These are phyloP conservation scores for Narcine bancroftii DNA, from an alignment of 2,113 vertebrate genomes.

Conservation along the genomic window DNA sequence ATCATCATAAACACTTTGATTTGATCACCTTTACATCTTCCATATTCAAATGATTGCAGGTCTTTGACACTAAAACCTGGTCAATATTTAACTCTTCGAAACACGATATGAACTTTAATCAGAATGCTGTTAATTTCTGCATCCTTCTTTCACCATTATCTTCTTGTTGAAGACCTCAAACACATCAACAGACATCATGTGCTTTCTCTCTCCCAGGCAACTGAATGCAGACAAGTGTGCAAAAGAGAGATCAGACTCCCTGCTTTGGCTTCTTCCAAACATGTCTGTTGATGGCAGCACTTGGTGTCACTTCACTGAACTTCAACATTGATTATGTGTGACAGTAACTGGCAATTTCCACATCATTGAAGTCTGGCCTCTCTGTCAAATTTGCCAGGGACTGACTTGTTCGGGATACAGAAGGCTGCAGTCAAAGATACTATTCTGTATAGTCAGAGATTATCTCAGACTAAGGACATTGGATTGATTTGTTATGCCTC, in stretches of 20 bases:
- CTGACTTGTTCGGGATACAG: not conserved
- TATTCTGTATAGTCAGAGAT: not conserved
- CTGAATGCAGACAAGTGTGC: not conserved
- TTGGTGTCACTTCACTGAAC: not conserved
- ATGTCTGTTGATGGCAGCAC: not conserved
- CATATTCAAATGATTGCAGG: no score
- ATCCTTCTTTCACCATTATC: not conserved
- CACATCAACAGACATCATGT: not conserved
- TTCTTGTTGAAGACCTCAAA: not conserved
- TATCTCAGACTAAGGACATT: not conserved
- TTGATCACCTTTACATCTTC: no score
- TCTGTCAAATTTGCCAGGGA: not conserved
- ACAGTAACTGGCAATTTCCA: not conserved
- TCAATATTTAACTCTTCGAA: no score
- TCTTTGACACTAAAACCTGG: no score
- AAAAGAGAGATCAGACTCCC: not conserved
- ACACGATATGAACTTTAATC: no score
- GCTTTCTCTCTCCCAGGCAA: not conserved
- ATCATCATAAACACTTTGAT: no score
- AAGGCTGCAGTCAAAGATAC: not conserved
- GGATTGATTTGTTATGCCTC: not conserved
- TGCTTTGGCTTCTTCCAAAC: not conserved
- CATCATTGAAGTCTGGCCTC: not conserved
- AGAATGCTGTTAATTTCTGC: not conserved
- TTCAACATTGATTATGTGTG: not conserved